Conservation (phyloP, 2,113 vertebrate species). For the Anhinga rufa region DNA sequence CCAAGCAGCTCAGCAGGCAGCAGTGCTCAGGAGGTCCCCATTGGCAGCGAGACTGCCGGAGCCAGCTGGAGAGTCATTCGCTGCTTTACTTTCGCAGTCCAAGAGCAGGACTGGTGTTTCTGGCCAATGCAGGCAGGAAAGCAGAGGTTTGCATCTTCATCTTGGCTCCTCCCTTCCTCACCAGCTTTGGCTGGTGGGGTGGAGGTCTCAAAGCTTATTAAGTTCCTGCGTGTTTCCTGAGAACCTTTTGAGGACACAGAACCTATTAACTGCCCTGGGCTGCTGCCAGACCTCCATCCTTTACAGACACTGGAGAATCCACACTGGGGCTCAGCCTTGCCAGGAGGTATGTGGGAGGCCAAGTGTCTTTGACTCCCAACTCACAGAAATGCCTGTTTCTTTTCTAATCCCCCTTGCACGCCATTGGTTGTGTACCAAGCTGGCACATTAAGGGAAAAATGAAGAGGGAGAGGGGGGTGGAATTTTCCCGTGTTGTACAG, state of each 20-base stretch:
- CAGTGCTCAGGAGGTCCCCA: neutral
- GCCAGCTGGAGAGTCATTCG: rapidly evolving
- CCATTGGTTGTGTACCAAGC: neutral
- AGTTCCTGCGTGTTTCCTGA: neutral
- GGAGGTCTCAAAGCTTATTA: constrained; percentile 17
- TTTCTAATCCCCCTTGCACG: neutral
- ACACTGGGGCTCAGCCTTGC: neutral
- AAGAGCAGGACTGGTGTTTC: neutral
- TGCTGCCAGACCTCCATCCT: neutral
- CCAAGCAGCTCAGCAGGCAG: rapidly evolving
- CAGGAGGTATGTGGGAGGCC: neutral
- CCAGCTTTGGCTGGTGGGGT: neutral
- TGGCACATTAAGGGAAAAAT: neutral
- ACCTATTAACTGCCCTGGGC: neutral
- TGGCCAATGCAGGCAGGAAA: neutral
- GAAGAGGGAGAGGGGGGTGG: neutral
- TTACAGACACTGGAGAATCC: neutral
- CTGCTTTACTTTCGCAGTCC: rapidly evolving
- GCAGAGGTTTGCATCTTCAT: neutral
- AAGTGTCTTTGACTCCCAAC: neutral
- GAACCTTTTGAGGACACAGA: neutral
- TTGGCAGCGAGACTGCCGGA: rapidly evolving
- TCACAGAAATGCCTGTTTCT: neutral
- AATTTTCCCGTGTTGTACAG: neutral
- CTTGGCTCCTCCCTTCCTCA: neutral